Percentiles rank a stretch among this genome's conserved stretches.
These are phyloP conservation scores for Metallyticus violacea DNA, from an alignment of 2,888 invertebrate species.

Conservation along the genomic window DNA sequence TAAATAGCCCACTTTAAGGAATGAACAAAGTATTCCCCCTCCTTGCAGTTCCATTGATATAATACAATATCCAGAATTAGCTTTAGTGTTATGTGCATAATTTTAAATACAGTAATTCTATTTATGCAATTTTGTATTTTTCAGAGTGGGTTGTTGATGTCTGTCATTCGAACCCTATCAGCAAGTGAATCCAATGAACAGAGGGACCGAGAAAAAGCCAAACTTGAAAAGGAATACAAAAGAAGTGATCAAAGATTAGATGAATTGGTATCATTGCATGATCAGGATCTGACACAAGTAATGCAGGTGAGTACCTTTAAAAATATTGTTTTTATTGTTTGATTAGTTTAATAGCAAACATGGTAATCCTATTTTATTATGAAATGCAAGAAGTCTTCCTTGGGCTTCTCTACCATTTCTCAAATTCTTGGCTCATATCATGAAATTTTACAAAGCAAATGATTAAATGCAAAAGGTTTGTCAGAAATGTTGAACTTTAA, in stretches of 20 bases:
- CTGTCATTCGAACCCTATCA: slow-evolving; percentile 90
- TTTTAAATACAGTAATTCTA: neutral
- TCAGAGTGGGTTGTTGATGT: slow-evolving; percentile 85
- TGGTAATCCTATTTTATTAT: too few species aligned
- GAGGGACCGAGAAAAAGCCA: slow-evolving; percentile 86
- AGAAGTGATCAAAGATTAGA: slow-evolving; percentile 86
- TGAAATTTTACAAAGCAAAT: too few species aligned
- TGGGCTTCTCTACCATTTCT: too few species aligned
- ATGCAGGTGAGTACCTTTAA: slow-evolving; percentile 55
- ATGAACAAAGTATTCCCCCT: too few species aligned
- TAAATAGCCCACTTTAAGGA: too few species aligned
- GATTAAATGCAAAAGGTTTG: too few species aligned
- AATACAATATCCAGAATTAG: neutral
- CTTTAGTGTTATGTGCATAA: neutral
- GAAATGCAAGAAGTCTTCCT: too few species aligned
- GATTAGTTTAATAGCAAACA: too few species aligned
- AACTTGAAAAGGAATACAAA: slow-evolving; percentile 90
- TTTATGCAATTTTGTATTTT: slow-evolving; percentile 28
- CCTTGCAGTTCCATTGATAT: too few species aligned
- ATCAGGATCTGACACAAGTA: slow-evolving; percentile 81
- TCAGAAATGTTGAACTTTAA: too few species aligned
- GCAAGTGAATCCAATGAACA: slow-evolving; percentile 93
- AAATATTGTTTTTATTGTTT: slow-evolving; percentile 22
- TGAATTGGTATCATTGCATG: slow-evolving; percentile 82
- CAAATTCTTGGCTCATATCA: too few species aligned